A percentile compares a stretch with the other conserved stretches of the same genome.
These are phyloP conservation scores for Drosophila tristis DNA, from an alignment of 1,140 invertebrate species.

Conservation along the genomic window DNA sequence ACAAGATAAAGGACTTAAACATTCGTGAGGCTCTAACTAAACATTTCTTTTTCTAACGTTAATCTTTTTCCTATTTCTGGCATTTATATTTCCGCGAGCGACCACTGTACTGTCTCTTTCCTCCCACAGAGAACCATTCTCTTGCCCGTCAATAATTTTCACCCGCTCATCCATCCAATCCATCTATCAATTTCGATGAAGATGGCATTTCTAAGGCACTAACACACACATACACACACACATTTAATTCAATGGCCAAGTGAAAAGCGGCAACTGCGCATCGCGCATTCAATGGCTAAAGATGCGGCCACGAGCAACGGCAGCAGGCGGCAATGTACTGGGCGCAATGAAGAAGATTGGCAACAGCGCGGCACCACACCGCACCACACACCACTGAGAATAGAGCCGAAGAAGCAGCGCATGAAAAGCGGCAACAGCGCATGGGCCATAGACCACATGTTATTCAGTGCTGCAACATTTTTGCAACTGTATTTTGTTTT, in stretches of 20 bases:
- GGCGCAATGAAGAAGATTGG: constrained; percentile 40
- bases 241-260: neutral
- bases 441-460: neutral
- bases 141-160: constrained; percentile 12
- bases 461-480: constrained; percentile 32
- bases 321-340: constrained; percentile 25
- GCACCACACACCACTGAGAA: too few species aligned
- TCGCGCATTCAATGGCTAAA: too few species aligned
- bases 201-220: constrained; percentile 10
- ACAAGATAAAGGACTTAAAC: too few species aligned
- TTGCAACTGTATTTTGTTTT: constrained; percentile 50
- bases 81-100: too few species aligned
- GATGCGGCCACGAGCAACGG: neutral
- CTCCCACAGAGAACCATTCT: too few species aligned
- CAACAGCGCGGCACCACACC: constrained; percentile 31
- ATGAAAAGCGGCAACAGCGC: neutral
- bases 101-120: too few species aligned
- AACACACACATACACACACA: constrained; percentile 11
- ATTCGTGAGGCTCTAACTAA: too few species aligned
- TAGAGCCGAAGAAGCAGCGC: neutral
- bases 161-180: constrained; percentile 19
- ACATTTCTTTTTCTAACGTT: too few species aligned
- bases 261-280: too few species aligned
- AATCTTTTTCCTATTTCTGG: too few species aligned
- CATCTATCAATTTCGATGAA: neutral